Evolutionary conservation across 2,888 invertebrate genomes (phyloP), one percentile per base, ranked within the genome.

Genomic region (Lycaena phlaeas): DNA sequence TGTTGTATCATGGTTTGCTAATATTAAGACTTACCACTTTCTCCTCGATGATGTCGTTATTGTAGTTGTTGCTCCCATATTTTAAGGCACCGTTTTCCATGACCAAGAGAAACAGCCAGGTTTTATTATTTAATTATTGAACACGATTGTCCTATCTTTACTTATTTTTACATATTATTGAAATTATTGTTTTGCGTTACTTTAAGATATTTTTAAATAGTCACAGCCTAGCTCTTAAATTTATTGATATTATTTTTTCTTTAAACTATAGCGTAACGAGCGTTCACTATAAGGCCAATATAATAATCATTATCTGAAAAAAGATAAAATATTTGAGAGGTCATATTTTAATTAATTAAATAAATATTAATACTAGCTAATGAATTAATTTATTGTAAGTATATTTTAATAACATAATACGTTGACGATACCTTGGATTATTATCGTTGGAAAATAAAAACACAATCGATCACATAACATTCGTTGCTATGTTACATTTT

Each of bases 31-130:
- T 81, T 45, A 85, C 85, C 79, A 84, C 78, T 62, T 85, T 85
- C 51, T 85, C 85, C 52, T 84, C 84, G 51, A 76, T 56, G 56
- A 77, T 70, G 49, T 82, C 85, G 63, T 81, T 84, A 65, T 81
- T 84, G 72, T 84, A 82, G 71, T 84, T 85, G 66, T 85, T 85
- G 84, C 84, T 85, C 81, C 85, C 85, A 82, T 84, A 81, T 72
- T 84, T 85, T 79, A 85, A 85, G 84, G 85, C 85, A 85, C 85
- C 81, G 82, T 82, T 85, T 82, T 85, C 85, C 85, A 85, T 85
- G 78, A 74, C 82, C 79, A 71, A 73, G 65, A 75, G 62, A 69
- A 68, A 72, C 68, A 57, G 77, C 70, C 69, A 75, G 72, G 69
- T 64, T 55, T 43, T 45, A 45, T 42, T 48, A 48, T 44, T 45